phyloP scores from a whole-genome alignment of 2,888 invertebrate species.

The Cephalotes varians region DNA sequence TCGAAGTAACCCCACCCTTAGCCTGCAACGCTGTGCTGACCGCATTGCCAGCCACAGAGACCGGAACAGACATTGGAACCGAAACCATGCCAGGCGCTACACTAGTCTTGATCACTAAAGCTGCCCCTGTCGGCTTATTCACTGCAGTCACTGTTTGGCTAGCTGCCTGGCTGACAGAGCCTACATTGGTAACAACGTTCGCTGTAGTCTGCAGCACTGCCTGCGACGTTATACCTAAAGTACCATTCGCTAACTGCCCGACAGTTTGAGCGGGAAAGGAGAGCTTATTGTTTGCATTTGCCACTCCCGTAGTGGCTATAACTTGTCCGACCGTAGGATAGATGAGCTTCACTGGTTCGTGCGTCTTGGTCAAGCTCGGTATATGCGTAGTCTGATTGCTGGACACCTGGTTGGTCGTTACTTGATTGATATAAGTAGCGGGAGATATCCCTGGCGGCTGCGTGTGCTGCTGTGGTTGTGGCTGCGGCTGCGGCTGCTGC shows the following conservation, averaged over 20 bases:
- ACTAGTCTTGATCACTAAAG: constrained; percentile 86
- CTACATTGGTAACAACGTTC: constrained; percentile 83
- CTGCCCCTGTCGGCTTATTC: constrained; percentile 83
- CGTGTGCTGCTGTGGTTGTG: constrained; percentile 71
- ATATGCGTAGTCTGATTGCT: constrained; percentile 74
- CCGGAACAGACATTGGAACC: constrained; percentile 84
- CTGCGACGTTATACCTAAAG: constrained; percentile 88
- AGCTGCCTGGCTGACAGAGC: constrained; percentile 72
- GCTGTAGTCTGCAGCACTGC: constrained; percentile 87
- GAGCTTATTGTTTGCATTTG: constrained; percentile 88
- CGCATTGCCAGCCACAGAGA: constrained; percentile 80
- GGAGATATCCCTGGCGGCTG: constrained; percentile 73
- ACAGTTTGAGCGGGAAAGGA: constrained; percentile 88
- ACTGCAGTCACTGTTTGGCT: constrained; percentile 78
- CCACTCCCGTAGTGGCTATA: constrained; percentile 83
- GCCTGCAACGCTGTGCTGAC: constrained; percentile 81
- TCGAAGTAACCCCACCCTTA: constrained; percentile 86
- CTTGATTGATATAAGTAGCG: constrained; percentile 79
- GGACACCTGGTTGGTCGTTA: constrained; percentile 78
- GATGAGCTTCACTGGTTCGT: constrained; percentile 85
- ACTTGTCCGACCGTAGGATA: constrained; percentile 83
- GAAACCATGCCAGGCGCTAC: constrained; percentile 84
- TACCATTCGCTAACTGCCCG: constrained; percentile 89
- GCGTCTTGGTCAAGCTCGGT: constrained; percentile 71
- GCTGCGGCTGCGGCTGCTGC: constrained; percentile 56